Evolutionary conservation across 2,888 invertebrate species (phyloP).

Genomic region (Lycaena phlaeas): DNA sequence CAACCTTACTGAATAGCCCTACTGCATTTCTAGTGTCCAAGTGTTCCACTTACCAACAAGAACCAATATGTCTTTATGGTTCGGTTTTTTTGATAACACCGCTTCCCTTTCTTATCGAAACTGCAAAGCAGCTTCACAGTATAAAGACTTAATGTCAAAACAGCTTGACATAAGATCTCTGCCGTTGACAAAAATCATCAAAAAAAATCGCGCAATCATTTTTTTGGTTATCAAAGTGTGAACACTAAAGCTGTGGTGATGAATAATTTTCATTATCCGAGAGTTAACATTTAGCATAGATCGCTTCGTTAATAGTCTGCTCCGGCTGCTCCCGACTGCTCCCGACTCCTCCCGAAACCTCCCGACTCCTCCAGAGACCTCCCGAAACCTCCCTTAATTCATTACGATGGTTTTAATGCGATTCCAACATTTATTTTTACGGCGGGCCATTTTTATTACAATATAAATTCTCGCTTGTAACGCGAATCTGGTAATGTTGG

Average conservation of each 20-base stretch:
- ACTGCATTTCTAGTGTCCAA: too few species aligned
- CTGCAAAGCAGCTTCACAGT: too few species aligned
- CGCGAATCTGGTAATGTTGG: not conserved
- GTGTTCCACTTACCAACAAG: too few species aligned
- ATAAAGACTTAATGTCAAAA: too few species aligned
- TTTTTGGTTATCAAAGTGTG: constrained; percentile 22
- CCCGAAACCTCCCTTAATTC: constrained; percentile 19
- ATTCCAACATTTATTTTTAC: constrained; percentile 15
- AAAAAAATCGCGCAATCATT: too few species aligned
- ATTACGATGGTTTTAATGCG: constrained; percentile 22
- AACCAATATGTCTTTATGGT: too few species aligned
- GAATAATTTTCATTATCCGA: constrained; percentile 51
- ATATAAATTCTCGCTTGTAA: constrained; percentile 1
- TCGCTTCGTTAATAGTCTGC: constrained; percentile 27
- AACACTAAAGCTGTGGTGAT: constrained; percentile 27
- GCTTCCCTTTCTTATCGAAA: too few species aligned
- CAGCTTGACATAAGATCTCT: too few species aligned
- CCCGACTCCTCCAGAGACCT: constrained; percentile 22
- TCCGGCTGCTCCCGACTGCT: constrained; percentile 17
- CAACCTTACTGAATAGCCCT: too few species aligned
- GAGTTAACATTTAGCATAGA: constrained; percentile 48
- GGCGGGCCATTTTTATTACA: constrained; percentile 1
- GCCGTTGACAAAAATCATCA: too few species aligned
- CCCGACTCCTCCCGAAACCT: not conserved
- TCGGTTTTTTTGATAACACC: too few species aligned